A percentile compares a stretch with the other conserved stretches of the same genome.
Evolutionary conservation across 2,113 vertebrate genomes (phyloP).

Genomic region (Microtus montanus): DNA sequence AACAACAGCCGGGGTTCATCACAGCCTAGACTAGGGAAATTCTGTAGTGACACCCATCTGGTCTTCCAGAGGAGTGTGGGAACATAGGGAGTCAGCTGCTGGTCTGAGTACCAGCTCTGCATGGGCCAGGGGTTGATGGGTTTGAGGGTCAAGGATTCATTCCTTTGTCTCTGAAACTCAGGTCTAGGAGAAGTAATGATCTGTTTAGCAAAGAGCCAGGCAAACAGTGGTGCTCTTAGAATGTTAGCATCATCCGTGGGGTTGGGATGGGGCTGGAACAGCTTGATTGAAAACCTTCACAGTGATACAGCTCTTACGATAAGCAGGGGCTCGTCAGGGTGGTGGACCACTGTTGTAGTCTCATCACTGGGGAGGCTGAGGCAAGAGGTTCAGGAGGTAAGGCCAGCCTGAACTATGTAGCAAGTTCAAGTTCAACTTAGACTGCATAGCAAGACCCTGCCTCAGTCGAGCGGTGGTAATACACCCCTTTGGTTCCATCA

Average conservation of each 20-base stretch:
- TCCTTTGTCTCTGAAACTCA: not conserved
- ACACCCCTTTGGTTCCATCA: not conserved
- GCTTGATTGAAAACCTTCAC: not conserved
- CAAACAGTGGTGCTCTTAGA: fast-evolving
- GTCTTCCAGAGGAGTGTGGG: fast-evolving
- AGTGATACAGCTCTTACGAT: not conserved
- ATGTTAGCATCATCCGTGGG: no score
- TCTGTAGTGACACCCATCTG: not conserved
- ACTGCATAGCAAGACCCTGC: not conserved
- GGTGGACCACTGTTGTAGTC: no score
- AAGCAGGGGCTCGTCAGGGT: not conserved
- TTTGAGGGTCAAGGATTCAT: not conserved
- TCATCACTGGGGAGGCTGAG: not conserved
- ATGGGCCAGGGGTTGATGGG: fast-evolving
- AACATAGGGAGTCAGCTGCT: not conserved
- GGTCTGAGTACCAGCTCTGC: not conserved
- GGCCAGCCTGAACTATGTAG: not conserved
- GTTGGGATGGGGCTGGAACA: not conserved
- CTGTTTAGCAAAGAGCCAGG: not conserved
- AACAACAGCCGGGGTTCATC: not conserved
- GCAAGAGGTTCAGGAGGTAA: not conserved
- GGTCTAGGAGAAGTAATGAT: not conserved
- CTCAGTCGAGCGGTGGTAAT: not conserved
- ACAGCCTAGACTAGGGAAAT: fast-evolving
- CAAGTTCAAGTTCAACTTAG: not conserved